Evolutionary conservation across 1,140 invertebrate genomes (phyloP), one percentile per base, ranked within the genome.

Genomic region (Camponotus floridanus): DNA sequence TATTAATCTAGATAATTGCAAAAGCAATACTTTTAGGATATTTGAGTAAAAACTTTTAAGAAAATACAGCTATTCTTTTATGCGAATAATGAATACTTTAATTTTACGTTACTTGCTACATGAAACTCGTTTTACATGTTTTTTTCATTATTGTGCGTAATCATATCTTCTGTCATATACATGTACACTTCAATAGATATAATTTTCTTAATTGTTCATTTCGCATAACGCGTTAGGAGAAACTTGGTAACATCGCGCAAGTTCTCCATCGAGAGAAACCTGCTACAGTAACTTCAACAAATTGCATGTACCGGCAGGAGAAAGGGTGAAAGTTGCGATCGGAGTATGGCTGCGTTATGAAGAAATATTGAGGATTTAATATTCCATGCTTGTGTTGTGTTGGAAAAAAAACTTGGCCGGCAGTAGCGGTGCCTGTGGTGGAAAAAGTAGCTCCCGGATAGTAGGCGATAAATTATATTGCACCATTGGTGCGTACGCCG

Each of bases 361-460:
- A 74, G 85, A 86, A 86, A 89, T 87, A 89, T 87, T 81, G 86
- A 67, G 74, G 73, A 86, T 89, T 91, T 89, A 89, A 91, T 90
- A 91, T 91, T 90, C 86, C 76, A 73, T 42, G 67, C 55, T 39
- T 55, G 39, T 48, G 68, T 39, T 51, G 70, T 65, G 70, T 65
- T 80, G 65, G 76, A 55, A 61, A 78, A 71, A 55, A 57, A 73
- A 64, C 76, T 68, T 81, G 64, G 48, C 55, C 78, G 26, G 57
- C 33, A 33, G 55, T 57, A 65, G 76, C 74, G 33, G 81, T 57
- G 39, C n/a, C 62, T 65, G 78, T 33, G 31, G 64, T n/a, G 42
- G 61, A 73, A 84, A 81, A 83, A 86, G 79, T 61, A 74, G 68
- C 51, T 61, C 42, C 21, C 48, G 61, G 42, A 65, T 62, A 81